phyloP scores from a whole-genome alignment of 2,113 vertebrate species.

The Corythornis vintsioides region DNA sequence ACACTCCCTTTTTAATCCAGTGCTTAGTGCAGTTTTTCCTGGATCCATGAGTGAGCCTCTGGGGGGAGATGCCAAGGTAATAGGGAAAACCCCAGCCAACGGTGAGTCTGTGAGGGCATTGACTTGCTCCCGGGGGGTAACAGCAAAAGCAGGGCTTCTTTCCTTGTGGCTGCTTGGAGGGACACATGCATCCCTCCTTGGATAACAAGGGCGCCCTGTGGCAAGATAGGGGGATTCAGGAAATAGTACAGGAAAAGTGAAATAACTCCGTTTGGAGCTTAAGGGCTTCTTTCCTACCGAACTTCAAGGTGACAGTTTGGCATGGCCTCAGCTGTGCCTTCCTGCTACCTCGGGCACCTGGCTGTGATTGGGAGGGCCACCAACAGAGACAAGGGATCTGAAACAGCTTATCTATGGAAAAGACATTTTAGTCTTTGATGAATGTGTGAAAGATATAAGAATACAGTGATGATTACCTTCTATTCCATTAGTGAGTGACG shows the following conservation, averaged over 20 bases:
- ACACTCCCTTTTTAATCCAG: not conserved
- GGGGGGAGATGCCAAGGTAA: not conserved
- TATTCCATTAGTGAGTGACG: conserved; percentile 44
- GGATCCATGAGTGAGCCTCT: not conserved
- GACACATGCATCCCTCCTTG: not conserved
- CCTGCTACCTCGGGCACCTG: not conserved
- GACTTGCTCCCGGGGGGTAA: not conserved
- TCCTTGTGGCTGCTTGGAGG: not conserved
- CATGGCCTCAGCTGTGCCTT: not conserved
- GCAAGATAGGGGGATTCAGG: not conserved
- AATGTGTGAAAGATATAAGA: conserved; percentile 17
- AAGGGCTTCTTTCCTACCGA: not conserved
- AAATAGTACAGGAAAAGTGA: not conserved
- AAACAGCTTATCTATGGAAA: not conserved
- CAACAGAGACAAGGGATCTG: not conserved
- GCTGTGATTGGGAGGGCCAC: not conserved
- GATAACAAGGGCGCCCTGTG: not conserved
- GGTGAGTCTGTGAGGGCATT: rapidly evolving
- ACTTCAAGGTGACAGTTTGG: not conserved
- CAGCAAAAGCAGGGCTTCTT: not conserved
- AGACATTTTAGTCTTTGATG: not conserved
- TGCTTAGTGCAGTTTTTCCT: not conserved
- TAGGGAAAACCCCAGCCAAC: rapidly evolving
- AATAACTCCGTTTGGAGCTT: not conserved
- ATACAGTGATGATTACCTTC: not conserved